Percentiles rank a stretch among this genome's conserved stretches.
phyloP scores from a whole-genome alignment of 2,888 invertebrate species.

The Neria commutata region DNA sequence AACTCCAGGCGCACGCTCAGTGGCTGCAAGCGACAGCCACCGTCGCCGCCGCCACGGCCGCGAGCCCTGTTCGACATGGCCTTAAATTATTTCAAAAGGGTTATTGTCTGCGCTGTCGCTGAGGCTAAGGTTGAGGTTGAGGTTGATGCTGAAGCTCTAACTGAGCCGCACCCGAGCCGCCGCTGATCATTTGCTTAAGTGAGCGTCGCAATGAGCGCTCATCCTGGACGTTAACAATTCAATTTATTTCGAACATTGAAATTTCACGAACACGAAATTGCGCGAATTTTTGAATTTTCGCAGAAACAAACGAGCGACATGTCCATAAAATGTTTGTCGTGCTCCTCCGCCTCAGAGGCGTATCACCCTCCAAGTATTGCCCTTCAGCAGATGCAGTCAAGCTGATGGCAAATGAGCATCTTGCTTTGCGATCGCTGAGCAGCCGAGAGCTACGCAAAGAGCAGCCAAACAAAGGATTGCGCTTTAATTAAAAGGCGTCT shows the following conservation, averaged over 20 bases:
- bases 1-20: too few species aligned
- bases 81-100: neutral
- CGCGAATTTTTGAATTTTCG: slow-evolving; percentile 62
- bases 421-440: too few species aligned
- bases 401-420: too few species aligned
- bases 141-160: neutral
- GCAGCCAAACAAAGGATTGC: slow-evolving; percentile 11
- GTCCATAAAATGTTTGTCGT: slow-evolving; percentile 45
- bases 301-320: slow-evolving; percentile 63
- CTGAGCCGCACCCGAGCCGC: slow-evolving; percentile 15
- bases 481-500: slow-evolving; percentile 2
- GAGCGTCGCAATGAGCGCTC: slow-evolving; percentile 51
- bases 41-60: too few species aligned
- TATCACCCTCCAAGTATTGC: too few species aligned
- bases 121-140: neutral
- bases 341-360: too few species aligned
- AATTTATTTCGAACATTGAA: slow-evolving; percentile 59
- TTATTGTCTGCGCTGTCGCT: neutral
- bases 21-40: too few species aligned
- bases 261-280: slow-evolving; percentile 62
- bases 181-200: slow-evolving; percentile 60
- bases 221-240: slow-evolving; percentile 60
- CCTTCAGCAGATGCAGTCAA: too few species aligned
- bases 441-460: slow-evolving; percentile 27
- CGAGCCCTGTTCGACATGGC: too few species aligned